A percentile compares a stretch with the other conserved stretches of the same genome.
phyloP scores from a whole-genome alignment of 1,140 invertebrate genomes.

The Aphaenogaster floridana region DNA sequence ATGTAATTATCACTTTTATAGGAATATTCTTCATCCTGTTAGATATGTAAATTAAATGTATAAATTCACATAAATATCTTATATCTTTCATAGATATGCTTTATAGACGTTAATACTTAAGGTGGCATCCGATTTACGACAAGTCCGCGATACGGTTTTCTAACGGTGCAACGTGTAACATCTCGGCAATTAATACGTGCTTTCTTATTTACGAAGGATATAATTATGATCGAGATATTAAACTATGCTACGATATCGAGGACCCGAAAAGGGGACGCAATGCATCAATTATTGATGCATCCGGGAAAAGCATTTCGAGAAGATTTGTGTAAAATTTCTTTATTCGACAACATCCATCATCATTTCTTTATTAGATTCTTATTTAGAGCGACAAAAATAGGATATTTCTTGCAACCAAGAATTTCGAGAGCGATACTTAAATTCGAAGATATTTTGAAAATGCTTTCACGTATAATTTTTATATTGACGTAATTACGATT shows the following conservation, averaged over 20 bases:
- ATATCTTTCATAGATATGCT: not conserved
- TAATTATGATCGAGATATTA: conserved; percentile 2
- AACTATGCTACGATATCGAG: not conserved
- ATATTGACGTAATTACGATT: not conserved
- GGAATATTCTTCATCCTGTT: not conserved
- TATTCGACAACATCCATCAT: not conserved
- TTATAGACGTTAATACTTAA: not conserved
- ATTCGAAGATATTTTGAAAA: not conserved
- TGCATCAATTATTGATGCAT: not conserved
- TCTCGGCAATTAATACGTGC: not conserved
- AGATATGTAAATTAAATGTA: not conserved
- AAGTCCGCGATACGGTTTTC: not conserved
- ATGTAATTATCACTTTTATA: not conserved
- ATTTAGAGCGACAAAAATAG: not conserved
- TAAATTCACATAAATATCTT: conserved; percentile 12
- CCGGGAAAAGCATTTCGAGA: not conserved
- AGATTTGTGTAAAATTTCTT: not conserved
- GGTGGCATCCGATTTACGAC: not conserved
- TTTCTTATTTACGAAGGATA: conserved; percentile 16
- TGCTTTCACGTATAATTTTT: not conserved
- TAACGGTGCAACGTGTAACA: not conserved
- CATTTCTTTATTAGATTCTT: not conserved
- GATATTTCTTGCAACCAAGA: not conserved
- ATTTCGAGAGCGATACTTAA: not conserved
- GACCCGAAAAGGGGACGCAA: not conserved